These are phyloP conservation scores for Drosophila rufa DNA, from an alignment of 1,140 invertebrate genomes.

Conservation along the genomic window DNA sequence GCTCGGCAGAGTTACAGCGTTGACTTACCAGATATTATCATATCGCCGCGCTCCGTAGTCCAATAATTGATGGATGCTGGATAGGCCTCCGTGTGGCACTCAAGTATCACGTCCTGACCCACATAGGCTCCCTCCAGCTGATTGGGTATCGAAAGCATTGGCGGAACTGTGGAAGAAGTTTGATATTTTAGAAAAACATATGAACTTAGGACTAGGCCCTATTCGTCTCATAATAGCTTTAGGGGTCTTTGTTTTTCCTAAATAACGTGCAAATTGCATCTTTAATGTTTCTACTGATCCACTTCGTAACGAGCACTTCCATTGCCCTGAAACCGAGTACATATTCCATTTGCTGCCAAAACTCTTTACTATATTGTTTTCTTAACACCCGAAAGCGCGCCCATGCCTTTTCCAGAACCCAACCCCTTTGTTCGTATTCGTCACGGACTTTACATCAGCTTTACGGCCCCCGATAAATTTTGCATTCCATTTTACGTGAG, in stretches of 20 bases:
- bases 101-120: constrained; percentile 92
- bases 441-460: constrained; percentile 43
- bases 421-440: constrained; percentile 1
- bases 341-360: constrained; percentile 5
- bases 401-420: not conserved
- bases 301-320: not conserved
- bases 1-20: constrained; percentile 39
- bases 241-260: not conserved
- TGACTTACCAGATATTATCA: constrained; percentile 94
- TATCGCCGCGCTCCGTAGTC: constrained; percentile 93
- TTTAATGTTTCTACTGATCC: not conserved
- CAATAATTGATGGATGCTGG: constrained; percentile 95
- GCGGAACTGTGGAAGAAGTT: constrained; percentile 88
- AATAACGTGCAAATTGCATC: not conserved
- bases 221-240: too few relatives aligned
- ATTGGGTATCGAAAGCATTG: constrained; percentile 94
- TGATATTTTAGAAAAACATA: not conserved
- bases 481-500: constrained; percentile 74
- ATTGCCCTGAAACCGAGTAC: not conserved
- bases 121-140: constrained; percentile 93
- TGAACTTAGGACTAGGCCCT: not conserved
- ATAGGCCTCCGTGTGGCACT: constrained; percentile 95
- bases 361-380: constrained; percentile 24
- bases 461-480: constrained; percentile 46
- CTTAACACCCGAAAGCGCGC: not conserved